Base-by-base conservation (phyloP, 2,888 invertebrate species). In the Taenaris catops region DNA sequence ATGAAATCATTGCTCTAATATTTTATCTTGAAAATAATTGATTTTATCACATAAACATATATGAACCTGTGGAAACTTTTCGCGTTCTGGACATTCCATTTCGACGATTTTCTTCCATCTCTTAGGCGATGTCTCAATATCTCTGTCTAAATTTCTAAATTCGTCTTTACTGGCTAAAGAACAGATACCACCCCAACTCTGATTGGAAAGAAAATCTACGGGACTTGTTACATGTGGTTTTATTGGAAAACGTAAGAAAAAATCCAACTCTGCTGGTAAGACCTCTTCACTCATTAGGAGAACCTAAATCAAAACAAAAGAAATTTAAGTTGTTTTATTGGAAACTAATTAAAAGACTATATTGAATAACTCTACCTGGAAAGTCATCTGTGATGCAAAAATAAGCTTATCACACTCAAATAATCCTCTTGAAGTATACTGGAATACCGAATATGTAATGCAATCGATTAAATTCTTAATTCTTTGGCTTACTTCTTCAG, bases 71-170 rank as follows among this genome's bases (percentile, higher is more conserved):
- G 98, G 98, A 71, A 98, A 96, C 70, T 97, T 98, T 65, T 98
- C 98, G 49, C 95, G 92, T 73, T 98, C 98, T 0, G 98, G 97
- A 58, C 94, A 93, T 63, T 98, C 98, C 54, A 94, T 93, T 78
- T 98, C 98, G 1, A 98, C 95, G 56, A 98, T 91, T 76, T 98
- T 98, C 73, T 97, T 97, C 98, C 98, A 98, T 36, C 97, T 90
- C 66, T 98, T 98, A n/a, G 96, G 93, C 0, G 97, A 96, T 2
- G 94, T 96, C 78, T 98, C 98, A 52, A 98, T 97, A 67, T 98
- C 98, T 43, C 97, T 90, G 68, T 98, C 98, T 39, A 98, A 87
- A 72, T 98, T 97, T 46, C 95, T 89, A 68, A 96, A 97, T 66
- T 98, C 97, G 55, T 98, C 97, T 79, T 95, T 93, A 31, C 92